Percentiles rank a stretch among this genome's conserved stretches.
Conservation (phyloP, 2,113 vertebrate genomes). For the Petrocephalus microphthalmus region DNA sequence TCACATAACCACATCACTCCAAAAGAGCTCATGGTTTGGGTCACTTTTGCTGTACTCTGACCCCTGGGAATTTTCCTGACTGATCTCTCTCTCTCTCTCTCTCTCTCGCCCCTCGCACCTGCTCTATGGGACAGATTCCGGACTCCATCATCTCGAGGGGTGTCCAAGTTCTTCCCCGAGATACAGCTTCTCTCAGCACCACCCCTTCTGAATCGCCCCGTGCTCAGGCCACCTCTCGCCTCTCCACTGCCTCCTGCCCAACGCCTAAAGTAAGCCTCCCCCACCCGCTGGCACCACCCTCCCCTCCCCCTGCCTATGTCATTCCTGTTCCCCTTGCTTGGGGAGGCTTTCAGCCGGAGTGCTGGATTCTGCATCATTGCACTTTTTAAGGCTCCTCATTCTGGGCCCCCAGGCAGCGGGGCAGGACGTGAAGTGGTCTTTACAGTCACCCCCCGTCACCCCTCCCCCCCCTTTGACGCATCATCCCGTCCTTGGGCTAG, state of each 20-base stretch:
- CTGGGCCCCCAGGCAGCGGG: not conserved
- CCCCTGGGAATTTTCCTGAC: not conserved
- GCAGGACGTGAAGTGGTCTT: not conserved
- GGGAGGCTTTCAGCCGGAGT: not conserved
- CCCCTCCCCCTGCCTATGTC: not conserved
- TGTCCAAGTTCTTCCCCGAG: slow-evolving; percentile 95
- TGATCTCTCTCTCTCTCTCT: not conserved
- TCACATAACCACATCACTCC: not conserved
- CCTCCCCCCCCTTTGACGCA: not conserved
- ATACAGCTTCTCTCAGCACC: slow-evolving; percentile 96
- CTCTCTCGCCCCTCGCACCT: not conserved
- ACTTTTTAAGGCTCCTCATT: not conserved
- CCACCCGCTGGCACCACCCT: not conserved
- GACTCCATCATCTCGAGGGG: slow-evolving; percentile 98
- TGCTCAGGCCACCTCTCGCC: slow-evolving; percentile 95
- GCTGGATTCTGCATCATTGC: not conserved
- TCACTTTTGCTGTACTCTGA: not conserved
- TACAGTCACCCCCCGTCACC: not conserved
- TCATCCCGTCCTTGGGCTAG: not conserved
- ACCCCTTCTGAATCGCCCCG: slow-evolving; percentile 97
- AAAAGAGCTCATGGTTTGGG: not conserved
- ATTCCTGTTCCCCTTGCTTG: not conserved
- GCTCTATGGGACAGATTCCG: slow-evolving; percentile 74
- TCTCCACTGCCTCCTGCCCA: slow-evolving; percentile 96
- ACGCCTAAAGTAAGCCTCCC: slow-evolving; percentile 87